Evolutionary conservation across 2,797 vertebrate species (phyloP).

Genomic region (Anisognathus igniventris): DNA sequence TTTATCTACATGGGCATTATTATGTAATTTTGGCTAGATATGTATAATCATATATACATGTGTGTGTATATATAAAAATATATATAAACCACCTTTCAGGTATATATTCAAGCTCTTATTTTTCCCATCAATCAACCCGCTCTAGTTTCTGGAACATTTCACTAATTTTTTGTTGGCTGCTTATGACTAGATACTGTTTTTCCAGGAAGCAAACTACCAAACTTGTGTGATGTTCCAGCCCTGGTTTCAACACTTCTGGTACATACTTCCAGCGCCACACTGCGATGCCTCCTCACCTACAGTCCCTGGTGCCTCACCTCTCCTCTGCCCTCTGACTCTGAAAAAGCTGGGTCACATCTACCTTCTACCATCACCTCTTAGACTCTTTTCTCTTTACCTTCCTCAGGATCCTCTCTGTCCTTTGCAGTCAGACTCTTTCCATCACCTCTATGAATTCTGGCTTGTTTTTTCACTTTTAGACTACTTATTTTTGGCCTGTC

Average conservation of each 20-base stretch:
- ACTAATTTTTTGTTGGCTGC: neutral
- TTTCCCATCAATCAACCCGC: neutral
- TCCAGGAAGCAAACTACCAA: neutral
- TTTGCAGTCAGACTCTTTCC: neutral
- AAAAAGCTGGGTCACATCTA: neutral
- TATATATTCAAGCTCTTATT: neutral
- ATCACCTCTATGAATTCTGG: neutral
- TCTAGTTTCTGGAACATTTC: neutral
- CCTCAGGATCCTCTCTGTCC: neutral
- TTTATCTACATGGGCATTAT: neutral
- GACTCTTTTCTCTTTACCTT: neutral
- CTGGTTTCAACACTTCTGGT: neutral
- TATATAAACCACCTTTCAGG: neutral
- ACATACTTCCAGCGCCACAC: neutral
- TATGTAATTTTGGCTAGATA: neutral
- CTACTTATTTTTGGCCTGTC: conserved; percentile 17
- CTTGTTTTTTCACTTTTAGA: neutral
- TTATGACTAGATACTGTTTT: neutral
- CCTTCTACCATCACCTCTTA: neutral
- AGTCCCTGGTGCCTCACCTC: neutral
- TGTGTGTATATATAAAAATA: neutral
- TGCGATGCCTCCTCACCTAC: neutral
- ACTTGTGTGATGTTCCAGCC: neutral
- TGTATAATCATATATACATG: neutral
- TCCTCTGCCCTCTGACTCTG: neutral